Percentiles rank a stretch among this genome's conserved stretches.
phyloP scores from a whole-genome alignment of 2,888 invertebrate species.

The Pandemis corylana region DNA sequence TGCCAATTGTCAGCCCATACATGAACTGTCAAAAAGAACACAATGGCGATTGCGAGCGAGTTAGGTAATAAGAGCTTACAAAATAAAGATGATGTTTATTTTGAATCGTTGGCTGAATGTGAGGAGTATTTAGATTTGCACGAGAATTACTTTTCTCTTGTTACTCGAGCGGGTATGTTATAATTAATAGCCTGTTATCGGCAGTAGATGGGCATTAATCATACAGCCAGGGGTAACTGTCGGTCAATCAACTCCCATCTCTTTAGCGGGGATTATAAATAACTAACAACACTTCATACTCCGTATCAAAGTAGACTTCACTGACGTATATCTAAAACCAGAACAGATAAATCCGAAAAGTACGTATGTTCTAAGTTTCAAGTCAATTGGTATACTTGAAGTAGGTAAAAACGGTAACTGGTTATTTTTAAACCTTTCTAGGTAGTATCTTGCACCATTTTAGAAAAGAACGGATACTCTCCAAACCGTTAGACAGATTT shows the following conservation, averaged over 20 bases:
- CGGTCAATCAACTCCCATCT: conserved; percentile 33
- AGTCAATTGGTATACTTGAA: no score
- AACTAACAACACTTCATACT: neutral
- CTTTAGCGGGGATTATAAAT: conserved; percentile 1
- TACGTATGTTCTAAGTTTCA: no score
- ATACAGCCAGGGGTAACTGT: conserved; percentile 13
- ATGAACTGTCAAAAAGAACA: no score
- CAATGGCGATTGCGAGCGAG: no score
- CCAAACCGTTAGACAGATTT: no score
- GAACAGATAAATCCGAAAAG: neutral
- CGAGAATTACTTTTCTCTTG: neutral
- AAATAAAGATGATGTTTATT: neutral
- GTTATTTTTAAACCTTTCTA: no score
- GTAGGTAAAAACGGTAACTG: no score
- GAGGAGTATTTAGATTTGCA: neutral
- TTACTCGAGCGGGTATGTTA: conserved; percentile 15
- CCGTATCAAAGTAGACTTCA: neutral
- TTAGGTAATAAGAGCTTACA: no score
- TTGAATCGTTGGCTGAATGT: neutral
- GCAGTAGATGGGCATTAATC: conserved; percentile 36
- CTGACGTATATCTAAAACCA: neutral
- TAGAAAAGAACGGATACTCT: no score
- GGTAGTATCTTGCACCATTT: no score
- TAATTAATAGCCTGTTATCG: conserved; percentile 41
- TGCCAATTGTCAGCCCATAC: no score